A percentile compares a stretch with the other conserved stretches of the same genome.
phyloP scores from a whole-genome alignment of 2,113 vertebrate species.

The Equus quagga region DNA sequence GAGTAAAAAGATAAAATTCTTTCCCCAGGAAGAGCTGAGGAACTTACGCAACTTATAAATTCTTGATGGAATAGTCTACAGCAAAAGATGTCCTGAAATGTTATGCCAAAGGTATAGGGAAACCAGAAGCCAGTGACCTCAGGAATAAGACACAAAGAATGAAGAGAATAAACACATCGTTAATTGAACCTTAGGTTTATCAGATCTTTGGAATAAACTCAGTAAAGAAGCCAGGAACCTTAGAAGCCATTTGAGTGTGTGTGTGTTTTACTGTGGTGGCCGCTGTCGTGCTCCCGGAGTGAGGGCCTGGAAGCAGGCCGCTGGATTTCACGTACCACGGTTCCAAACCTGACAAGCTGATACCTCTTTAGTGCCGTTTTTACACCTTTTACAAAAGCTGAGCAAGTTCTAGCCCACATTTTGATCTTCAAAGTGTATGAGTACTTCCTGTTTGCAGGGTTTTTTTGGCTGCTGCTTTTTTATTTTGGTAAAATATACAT shows the following conservation, averaged over 20 bases:
- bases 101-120: neutral
- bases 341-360: neutral
- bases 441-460: neutral
- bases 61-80: neutral
- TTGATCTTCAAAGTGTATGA: neutral
- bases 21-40: constrained; percentile 8
- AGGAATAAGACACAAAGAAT: neutral
- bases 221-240: neutral
- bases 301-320: neutral
- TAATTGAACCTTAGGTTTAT: neutral
- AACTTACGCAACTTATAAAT: neutral
- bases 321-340: neutral
- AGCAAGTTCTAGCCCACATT: neutral
- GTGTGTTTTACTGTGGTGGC: neutral
- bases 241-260: neutral
- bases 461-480: no score
- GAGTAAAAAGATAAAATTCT: neutral
- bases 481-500: no score
- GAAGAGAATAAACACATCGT: neutral
- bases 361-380: neutral
- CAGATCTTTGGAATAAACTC: neutral
- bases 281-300: neutral
- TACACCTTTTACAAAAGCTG: neutral
- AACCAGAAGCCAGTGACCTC: neutral
- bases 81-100: neutral